Conservation (phyloP, 2,888 invertebrate species). For the Crematogaster levior region DNA sequence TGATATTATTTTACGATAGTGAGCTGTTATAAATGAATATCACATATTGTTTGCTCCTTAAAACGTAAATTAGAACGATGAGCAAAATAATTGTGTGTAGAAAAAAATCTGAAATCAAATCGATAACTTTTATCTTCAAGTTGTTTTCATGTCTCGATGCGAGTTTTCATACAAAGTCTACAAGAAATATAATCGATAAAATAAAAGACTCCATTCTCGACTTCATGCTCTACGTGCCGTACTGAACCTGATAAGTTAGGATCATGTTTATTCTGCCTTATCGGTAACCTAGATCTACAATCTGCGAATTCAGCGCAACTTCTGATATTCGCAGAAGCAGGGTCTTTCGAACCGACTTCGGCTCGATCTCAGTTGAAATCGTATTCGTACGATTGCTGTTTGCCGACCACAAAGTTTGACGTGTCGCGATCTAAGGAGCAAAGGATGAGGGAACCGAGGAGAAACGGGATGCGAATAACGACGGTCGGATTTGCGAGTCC, state of each 20-base stretch:
- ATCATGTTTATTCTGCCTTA: conserved; percentile 31
- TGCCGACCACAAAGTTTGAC: conserved; percentile 49
- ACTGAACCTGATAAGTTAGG: conserved; percentile 35
- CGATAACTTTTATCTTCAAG: background rate
- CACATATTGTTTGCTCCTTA: background rate
- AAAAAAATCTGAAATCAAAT: background rate
- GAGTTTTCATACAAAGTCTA: background rate
- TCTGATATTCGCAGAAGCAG: background rate
- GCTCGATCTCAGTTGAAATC: conserved; percentile 38
- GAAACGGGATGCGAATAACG: conserved; percentile 19
- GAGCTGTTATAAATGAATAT: background rate
- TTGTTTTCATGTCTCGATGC: background rate
- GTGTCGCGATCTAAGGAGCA: conserved; percentile 40
- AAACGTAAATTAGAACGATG: background rate
- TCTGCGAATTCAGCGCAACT: conserved; percentile 41
- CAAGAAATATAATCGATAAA: conserved; percentile 28
- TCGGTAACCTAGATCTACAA: conserved; percentile 43
- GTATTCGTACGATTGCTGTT: conserved; percentile 54
- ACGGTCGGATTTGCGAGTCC: conserved; percentile 64
- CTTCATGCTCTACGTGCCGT: background rate
- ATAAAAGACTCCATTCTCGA: conserved; percentile 2
- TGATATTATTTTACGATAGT: background rate
- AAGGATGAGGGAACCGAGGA: conserved; percentile 3
- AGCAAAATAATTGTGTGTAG: background rate
- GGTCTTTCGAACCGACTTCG: conserved; percentile 16